Evolutionary conservation across 2,888 invertebrate genomes (phyloP).

Genomic region (Mythimna ferrago): DNA sequence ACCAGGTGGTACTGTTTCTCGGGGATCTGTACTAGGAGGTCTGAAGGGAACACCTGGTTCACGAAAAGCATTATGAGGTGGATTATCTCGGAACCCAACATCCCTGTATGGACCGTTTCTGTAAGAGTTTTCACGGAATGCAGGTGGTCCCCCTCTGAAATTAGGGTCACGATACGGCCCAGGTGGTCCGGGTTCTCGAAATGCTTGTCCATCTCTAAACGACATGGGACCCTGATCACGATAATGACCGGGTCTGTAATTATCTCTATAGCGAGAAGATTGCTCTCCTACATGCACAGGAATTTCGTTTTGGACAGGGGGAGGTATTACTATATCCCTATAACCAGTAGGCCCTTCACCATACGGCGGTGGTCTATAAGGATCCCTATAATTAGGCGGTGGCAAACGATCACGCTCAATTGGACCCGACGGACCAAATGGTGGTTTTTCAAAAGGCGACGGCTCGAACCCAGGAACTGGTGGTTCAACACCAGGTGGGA

Average conservation of each 20-base stretch:
- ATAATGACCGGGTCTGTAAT: slow-evolving; percentile 82
- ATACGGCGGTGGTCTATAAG: slow-evolving; percentile 81
- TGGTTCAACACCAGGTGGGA: slow-evolving; percentile 92
- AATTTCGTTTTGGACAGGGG: slow-evolving; percentile 78
- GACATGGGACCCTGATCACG: slow-evolving; percentile 84
- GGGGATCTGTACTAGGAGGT: slow-evolving; percentile 82
- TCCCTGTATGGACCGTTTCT: slow-evolving; percentile 84
- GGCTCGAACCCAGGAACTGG: slow-evolving; percentile 92
- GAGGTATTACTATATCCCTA: slow-evolving; percentile 77
- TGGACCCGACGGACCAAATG: slow-evolving; percentile 79
- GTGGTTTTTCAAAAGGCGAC: slow-evolving; percentile 88
- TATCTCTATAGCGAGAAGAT: slow-evolving; percentile 82
- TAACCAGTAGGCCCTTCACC: slow-evolving; percentile 78
- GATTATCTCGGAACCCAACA: slow-evolving; percentile 81
- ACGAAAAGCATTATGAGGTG: slow-evolving; percentile 80
- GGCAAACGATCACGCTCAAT: slow-evolving; percentile 84
- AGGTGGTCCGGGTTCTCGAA: slow-evolving; percentile 77
- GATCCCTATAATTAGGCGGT: slow-evolving; percentile 81
- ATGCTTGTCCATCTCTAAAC: slow-evolving; percentile 79
- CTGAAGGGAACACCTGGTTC: slow-evolving; percentile 80
- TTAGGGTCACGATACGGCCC: slow-evolving; percentile 80
- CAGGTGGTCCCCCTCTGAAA: slow-evolving; percentile 80
- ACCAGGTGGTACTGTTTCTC: slow-evolving; percentile 78
- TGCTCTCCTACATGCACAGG: slow-evolving; percentile 84
- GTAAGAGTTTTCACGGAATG: slow-evolving; percentile 81